Evolutionary conservation across 2,797 vertebrate species (phyloP).

Genomic region (Hoplostethus mediterraneus): DNA sequence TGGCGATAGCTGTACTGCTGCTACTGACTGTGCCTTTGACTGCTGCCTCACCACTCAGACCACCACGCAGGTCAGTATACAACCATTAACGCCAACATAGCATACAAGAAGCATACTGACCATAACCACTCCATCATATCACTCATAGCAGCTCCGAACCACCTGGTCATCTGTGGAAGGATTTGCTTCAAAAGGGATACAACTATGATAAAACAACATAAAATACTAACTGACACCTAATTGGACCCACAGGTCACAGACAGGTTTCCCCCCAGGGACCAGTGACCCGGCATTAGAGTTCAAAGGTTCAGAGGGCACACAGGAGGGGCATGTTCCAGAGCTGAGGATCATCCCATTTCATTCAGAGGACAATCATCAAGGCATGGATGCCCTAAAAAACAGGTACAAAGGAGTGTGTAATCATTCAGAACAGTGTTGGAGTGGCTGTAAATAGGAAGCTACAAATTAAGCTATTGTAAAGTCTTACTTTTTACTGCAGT

Average conservation of each 20-base stretch:
- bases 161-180: too few species aligned
- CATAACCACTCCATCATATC: too few species aligned
- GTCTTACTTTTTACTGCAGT: too few species aligned
- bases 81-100: too few species aligned
- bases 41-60: slow-evolving; percentile 66
- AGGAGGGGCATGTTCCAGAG: slow-evolving; percentile 38
- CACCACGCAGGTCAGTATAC: slow-evolving; percentile 62
- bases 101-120: background rate
- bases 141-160: too few species aligned
- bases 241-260: slow-evolving; percentile 60
- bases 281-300: slow-evolving; percentile 30
- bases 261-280: slow-evolving; percentile 35
- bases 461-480: background rate
- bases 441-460: background rate
- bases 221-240: slow-evolving; percentile 22
- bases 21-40: slow-evolving; percentile 75
- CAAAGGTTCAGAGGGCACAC: slow-evolving; percentile 41
- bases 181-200: too few species aligned
- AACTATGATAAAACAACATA: too few species aligned
- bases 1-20: slow-evolving; percentile 80
- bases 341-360: slow-evolving; percentile 66
- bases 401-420: slow-evolving; percentile 59
- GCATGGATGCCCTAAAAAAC: slow-evolving; percentile 56
- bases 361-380: slow-evolving; percentile 47
- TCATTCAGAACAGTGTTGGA: background rate